Evolutionary conservation across 2,113 vertebrate genomes (phyloP), one percentile per base, ranked within the genome.

Genomic region (mouse (Mus musculus)): DNA sequence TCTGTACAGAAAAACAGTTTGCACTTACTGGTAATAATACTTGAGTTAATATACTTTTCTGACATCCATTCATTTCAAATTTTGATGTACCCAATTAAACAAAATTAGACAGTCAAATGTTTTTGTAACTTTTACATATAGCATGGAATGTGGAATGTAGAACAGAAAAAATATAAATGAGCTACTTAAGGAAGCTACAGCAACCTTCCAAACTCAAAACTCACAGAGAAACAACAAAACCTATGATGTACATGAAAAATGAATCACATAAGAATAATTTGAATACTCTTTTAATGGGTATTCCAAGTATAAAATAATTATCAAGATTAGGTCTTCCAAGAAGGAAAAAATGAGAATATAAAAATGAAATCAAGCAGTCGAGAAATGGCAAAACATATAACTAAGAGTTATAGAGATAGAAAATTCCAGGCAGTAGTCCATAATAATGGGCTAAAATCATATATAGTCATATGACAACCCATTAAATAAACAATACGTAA

Each of bases 141-240:
- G 22, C 26, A 71, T 56, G 77, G 63, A 93, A 94, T 33, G 56
- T 0, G 72, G 7, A 92, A 92, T 77, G 7, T 4, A 88, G 89
- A 95, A 49, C 63, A 94, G 28, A 90, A 26, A 97, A 9, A 63
- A 17, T 69, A 72, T 85, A 46, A 30, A 10, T 84, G 56, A 93
- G 46, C 3, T 14, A 81, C 12, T 81, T 36, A 46, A 81, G 30
- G 17, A 63, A 88, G 65, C 24, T 89, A n/a, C 56, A 56, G 30
- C 13, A 89, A 91, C 17, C 39, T 89, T 7, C 36, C 61, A 80
- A 91, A 86, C 1, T 93, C 39, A 30, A 73, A 16, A 63, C 3
- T 14, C 13, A 59, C 36, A 49, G 19, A 56, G 33, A 88, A 76
- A 7, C 24, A 56, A 30, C 30, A 69, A 94, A 96, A 76, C 28